phyloP scores from a whole-genome alignment of 1,140 invertebrate species.

The Cydia splendana region DNA sequence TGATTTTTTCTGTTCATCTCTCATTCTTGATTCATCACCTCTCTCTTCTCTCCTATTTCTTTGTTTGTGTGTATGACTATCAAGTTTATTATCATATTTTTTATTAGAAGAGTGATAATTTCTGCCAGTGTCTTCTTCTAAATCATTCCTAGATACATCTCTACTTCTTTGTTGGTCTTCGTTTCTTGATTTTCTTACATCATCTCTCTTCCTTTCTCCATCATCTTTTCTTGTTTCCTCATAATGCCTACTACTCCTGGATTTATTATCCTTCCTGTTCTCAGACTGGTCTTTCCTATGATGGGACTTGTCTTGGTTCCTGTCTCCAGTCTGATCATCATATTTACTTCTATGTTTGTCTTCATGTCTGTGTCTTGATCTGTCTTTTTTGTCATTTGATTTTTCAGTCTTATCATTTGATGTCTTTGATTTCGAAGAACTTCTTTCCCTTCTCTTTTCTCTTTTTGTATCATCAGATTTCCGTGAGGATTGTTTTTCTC shows the following conservation, averaged over 20 bases:
- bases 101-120: background rate
- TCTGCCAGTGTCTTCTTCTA: background rate
- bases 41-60: background rate
- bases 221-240: background rate
- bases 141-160: background rate
- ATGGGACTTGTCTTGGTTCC: background rate
- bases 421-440: conserved; percentile 1
- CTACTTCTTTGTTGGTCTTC: background rate
- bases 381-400: background rate
- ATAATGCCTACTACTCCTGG: background rate
- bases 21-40: background rate
- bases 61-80: background rate
- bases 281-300: background rate
- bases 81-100: background rate
- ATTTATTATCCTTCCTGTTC: conserved; percentile 5
- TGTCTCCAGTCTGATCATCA: background rate
- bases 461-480: conserved; percentile 2
- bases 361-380: background rate
- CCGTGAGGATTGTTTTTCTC: background rate
- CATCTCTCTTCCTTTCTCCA: background rate
- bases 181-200: background rate
- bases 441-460: background rate
- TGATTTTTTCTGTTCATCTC: background rate
- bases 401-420: background rate
- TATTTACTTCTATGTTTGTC: background rate